Evolutionary conservation across 2,888 invertebrate genomes (phyloP).

Genomic region (Colletes collaris): DNA sequence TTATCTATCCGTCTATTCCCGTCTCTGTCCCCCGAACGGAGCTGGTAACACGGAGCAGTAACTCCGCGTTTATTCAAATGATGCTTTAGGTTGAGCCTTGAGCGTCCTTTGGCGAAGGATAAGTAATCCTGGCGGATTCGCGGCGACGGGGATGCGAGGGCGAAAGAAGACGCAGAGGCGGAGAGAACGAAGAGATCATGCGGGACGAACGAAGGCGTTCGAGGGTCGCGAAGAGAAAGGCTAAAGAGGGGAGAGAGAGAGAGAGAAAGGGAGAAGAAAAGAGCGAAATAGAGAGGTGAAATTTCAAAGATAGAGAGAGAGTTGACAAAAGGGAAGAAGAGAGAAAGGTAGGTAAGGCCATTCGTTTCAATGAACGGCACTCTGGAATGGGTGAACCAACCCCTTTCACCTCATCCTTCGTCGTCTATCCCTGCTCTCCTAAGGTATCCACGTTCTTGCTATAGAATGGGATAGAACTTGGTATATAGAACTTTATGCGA

Average conservation of each 20-base stretch:
- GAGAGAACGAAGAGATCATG: slow-evolving; percentile 27
- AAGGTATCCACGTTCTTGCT: slow-evolving; percentile 67
- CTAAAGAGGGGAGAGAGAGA: background rate
- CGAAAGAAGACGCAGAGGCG: slow-evolving; percentile 49
- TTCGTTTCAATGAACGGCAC: slow-evolving; percentile 81
- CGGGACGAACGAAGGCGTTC: slow-evolving; percentile 22
- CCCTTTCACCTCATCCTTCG: slow-evolving; percentile 57
- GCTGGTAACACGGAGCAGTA: slow-evolving; percentile 68
- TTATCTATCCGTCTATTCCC: slow-evolving; percentile 24
- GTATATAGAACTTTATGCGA: slow-evolving; percentile 79
- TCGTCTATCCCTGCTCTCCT: slow-evolving; percentile 61
- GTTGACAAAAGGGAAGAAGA: slow-evolving; percentile 38
- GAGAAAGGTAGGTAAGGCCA: slow-evolving; percentile 74
- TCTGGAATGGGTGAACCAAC: slow-evolving; percentile 71
- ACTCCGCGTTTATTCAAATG: slow-evolving; percentile 81
- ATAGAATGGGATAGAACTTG: slow-evolving; percentile 69
- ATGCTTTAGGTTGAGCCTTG: slow-evolving; percentile 77
- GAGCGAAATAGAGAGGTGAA: slow-evolving; percentile 19
- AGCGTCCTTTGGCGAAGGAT: slow-evolving; percentile 73
- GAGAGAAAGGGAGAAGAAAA: slow-evolving; percentile 13
- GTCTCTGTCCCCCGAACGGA: background rate
- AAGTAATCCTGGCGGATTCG: slow-evolving; percentile 76
- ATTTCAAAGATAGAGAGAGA: slow-evolving; percentile 23
- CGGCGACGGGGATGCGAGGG: slow-evolving; percentile 44
- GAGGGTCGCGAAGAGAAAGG: slow-evolving; percentile 44